Base-by-base conservation (phyloP, 2,113 vertebrate genomes). In the Isichthys henryi region DNA sequence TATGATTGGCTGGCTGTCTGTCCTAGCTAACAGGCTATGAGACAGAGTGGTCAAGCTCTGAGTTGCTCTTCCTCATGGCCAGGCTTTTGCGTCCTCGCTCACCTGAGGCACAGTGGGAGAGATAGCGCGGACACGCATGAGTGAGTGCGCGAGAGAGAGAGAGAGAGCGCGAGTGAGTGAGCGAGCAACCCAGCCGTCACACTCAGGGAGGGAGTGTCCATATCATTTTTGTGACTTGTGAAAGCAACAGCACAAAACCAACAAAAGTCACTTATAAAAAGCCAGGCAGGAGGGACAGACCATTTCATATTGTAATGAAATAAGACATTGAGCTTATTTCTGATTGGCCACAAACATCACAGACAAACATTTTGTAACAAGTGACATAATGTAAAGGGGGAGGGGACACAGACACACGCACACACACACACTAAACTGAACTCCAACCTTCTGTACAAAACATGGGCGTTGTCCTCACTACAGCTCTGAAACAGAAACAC, bases 181-280 rank as follows among this genome's bases (percentile, higher is more conserved):
- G 88, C n/a, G 5, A 74, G 21, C 21, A 46, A 49, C 11, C 88
- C 82, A 90, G 89, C 84, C 8, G 56, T n/a, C 46, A 89, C 3
- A 0, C 90, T 58, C 89, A 49, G 91, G 90, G 86, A 86, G 92
- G 62, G 92, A 86, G 88, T n/a, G 23, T 35, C 56, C 0, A 13
- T 9, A 23, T 62, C 15, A 52, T 46, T 85, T 49, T 39, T 80
- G 39, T 91, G 92, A 92, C 7, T 92, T 91, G 91, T 46, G 90
- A 39, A 91, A 35, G 88, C 1, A 77, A 88, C 62, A 90, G 89
- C 90, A 80, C 58, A 62, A 84, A 80, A 39, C 15, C 39, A 86
- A 39, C 45, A 74, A 49, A 87, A 21, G 62, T 74, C 70, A 27
- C 53, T 87, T 53, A 87, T 19, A 8, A 66, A 35, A 88, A 49